Evolutionary conservation across 2,797 vertebrate genomes (phyloP).

Genomic region (Periophthalmus magnuspinnatus): DNA sequence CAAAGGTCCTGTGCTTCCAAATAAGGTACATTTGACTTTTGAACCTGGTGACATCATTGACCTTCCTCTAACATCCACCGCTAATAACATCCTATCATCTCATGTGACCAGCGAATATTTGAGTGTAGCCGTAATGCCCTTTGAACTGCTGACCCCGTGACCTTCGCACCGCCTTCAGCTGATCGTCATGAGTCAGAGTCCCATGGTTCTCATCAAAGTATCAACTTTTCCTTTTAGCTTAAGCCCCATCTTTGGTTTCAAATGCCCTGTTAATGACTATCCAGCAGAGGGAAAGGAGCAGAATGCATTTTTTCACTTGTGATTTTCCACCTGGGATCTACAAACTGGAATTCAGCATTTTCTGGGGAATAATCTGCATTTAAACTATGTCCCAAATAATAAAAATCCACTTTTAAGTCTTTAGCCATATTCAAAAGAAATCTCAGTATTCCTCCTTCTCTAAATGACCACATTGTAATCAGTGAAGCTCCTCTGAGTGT

Average conservation of each 20-base stretch:
- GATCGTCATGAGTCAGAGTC: constrained; percentile 78
- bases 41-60: not conserved
- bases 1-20: not conserved
- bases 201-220: constrained; percentile 72
- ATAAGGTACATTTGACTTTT: not conserved
- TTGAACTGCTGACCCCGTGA: constrained; percentile 54
- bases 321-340: not conserved
- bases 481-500: no score
- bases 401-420: not conserved
- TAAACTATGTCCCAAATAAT: not conserved
- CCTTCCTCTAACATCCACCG: not conserved
- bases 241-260: constrained; percentile 7
- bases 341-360: not conserved
- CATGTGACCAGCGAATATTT: not conserved
- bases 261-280: constrained; percentile 1
- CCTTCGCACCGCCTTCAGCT: constrained; percentile 76
- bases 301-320: not conserved
- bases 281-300: not conserved
- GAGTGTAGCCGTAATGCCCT: constrained; percentile 11
- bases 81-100: constrained; percentile 6
- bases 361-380: not conserved
- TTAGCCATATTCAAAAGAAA: not conserved
- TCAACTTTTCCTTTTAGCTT: constrained; percentile 48
- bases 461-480: no score
- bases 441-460: no score